Evolutionary conservation across 1,140 invertebrate genomes (phyloP), one percentile per base, ranked within the genome.

Genomic region (Dendroctonus valens): DNA sequence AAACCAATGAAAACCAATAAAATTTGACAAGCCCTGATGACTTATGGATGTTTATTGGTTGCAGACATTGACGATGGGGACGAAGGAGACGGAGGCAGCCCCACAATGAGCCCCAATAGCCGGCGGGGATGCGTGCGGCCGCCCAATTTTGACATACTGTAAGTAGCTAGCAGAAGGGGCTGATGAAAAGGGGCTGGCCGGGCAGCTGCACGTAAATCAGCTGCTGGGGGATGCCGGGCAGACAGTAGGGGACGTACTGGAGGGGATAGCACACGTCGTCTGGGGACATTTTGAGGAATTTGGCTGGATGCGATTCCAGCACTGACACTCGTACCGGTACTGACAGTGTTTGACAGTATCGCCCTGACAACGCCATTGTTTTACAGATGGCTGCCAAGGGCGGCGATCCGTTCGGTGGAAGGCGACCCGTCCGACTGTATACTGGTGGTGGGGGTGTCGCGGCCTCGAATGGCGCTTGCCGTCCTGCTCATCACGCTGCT

Each of bases 391-490:
- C 86, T 90, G 81, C 85, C 87, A 69, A 85, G 87, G 76, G 86
- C 87, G 74, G 87, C 85, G 69, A 90, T 91, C 83, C 85, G 88
- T 77, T 86, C 88, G 70, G 87, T 86, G 73, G 88, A 89, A 79
- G 86, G 86, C 77, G 88, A 89, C 79, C 82, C 88, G 74, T 87
- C 89, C 76, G 89, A 91, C 80, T 91, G 88, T 81, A 88, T 91
- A 73, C 80, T 91, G 69, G 87, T 90, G 72, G 86, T 90, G 71
- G 89, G 89, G 59, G 85, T 91, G 71, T 90, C 88, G 74, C 84
- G 89, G 78, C 88, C 89, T 67, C 90, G 89, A 77, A 84, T 91
- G 82, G 89, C 89, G 71, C 86, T 88, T 72, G 88, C 87, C 57
- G 87, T 91, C 76, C 83, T 91, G 63, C 88, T 87, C 65, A 86